These are phyloP conservation scores for Hypolimnas misippus DNA, from an alignment of 2,888 invertebrate species.

Conservation along the genomic window DNA sequence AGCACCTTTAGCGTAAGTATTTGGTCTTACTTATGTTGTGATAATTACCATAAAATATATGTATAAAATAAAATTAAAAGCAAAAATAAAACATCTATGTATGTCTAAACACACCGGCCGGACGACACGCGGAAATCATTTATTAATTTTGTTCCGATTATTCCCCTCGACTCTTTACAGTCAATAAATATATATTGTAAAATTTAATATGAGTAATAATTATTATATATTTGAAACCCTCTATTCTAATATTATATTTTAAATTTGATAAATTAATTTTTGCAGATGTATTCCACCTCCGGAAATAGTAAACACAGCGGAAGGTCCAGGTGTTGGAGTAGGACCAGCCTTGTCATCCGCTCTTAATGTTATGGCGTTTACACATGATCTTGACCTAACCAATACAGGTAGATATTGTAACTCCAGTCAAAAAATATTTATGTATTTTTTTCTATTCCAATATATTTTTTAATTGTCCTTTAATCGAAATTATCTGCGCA, in stretches of 20 bases:
- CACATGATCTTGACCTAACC: slow-evolving; percentile 87
- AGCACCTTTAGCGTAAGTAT: slow-evolving; percentile 70
- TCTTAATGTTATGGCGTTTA: slow-evolving; percentile 92
- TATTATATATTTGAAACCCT: no score
- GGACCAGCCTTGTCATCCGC: slow-evolving; percentile 88
- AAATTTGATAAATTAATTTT: neutral
- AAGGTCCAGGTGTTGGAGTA: slow-evolving; percentile 62
- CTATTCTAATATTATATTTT: neutral
- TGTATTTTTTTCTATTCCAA: no score
- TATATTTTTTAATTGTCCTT: no score
- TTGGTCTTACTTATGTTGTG: no score
- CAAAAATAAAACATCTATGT: slow-evolving; percentile 2
- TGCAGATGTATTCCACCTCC: slow-evolving; percentile 64
- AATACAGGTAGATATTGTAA: slow-evolving; percentile 55
- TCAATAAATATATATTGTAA: no score
- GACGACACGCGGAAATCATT: no score
- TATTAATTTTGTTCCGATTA: no score
- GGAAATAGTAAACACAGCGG: slow-evolving; percentile 63
- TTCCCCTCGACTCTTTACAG: no score
- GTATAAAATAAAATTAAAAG: slow-evolving; percentile 21
- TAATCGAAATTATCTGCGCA: no score
- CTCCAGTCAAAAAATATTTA: no score
- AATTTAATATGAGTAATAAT: no score
- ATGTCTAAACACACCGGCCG: no score
- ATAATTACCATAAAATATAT: neutral